phyloP scores from a whole-genome alignment of 2,113 vertebrate genomes.

The Edolisoma coerulescens region DNA sequence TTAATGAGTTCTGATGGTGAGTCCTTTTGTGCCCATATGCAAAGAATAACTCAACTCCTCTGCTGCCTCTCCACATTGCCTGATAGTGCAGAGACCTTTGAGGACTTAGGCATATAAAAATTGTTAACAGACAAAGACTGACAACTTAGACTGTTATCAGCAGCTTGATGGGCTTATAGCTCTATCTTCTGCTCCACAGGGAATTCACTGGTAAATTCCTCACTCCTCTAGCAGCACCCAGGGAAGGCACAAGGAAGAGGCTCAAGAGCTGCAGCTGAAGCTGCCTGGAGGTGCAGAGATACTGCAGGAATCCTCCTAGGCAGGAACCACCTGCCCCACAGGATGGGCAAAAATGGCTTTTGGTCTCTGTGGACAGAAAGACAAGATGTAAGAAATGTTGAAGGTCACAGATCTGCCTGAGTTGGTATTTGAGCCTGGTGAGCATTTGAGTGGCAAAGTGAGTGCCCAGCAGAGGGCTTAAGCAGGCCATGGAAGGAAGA shows the following conservation, averaged over 20 bases:
- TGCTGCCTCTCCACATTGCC: not conserved
- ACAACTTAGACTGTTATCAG: not conserved
- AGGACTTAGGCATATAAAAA: not conserved
- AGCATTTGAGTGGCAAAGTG: not conserved
- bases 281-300: not conserved
- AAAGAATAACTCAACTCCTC: not conserved
- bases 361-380: not conserved
- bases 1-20: not conserved
- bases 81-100: not conserved
- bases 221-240: accelerated
- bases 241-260: accelerated
- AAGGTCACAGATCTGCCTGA: not conserved
- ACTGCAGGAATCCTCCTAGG: not conserved
- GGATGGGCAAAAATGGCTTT: not conserved
- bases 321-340: not conserved
- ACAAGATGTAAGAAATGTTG: not conserved
- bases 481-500: not conserved
- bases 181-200: not conserved
- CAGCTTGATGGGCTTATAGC: not conserved
- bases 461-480: not conserved
- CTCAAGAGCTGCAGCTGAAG: not conserved
- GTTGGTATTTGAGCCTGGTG: not conserved
- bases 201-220: not conserved
- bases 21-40: not conserved
- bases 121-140: not conserved